These are phyloP conservation scores for Seira ritae DNA, from an alignment of 2,888 invertebrate species.

Conservation along the genomic window DNA sequence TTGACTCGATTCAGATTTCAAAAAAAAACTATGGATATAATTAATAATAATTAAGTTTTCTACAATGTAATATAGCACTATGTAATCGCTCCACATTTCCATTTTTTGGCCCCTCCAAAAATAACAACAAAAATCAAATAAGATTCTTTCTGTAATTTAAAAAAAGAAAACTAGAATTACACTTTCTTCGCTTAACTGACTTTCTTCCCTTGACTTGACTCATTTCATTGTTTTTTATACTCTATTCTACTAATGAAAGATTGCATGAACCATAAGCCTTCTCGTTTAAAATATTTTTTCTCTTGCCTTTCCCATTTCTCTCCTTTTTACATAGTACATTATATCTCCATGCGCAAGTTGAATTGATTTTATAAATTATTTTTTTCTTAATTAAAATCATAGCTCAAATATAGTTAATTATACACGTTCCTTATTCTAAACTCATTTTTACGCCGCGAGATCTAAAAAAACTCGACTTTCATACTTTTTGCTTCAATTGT, in stretches of 20 bases:
- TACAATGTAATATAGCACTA: background rate
- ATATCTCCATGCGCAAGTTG: background rate
- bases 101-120: slow-evolving; percentile 55
- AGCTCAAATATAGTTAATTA: no score
- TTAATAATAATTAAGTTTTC: no score
- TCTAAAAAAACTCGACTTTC: slow-evolving; percentile 11
- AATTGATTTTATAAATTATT: background rate
- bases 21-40: background rate
- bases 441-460: background rate
- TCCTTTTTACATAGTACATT: background rate
- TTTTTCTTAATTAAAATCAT: no score
- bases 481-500: background rate
- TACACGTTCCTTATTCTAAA: no score
- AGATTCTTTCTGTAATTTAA: no score
- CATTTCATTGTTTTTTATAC: background rate
- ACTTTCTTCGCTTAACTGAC: slow-evolving; percentile 23
- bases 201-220: slow-evolving; percentile 19
- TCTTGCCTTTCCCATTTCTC: background rate
- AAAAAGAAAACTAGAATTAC: slow-evolving; percentile 26
- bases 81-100: background rate
- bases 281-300: background rate
- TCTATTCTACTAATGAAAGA: no score
- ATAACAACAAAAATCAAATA: background rate
- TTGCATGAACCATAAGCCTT: slow-evolving; percentile 13
- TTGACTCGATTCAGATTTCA: background rate